Percentiles rank a stretch among this genome's conserved stretches.
phyloP scores from a whole-genome alignment of 30 jellyfish, hydroid and myxozoan species.

The Mastigias papua region DNA sequence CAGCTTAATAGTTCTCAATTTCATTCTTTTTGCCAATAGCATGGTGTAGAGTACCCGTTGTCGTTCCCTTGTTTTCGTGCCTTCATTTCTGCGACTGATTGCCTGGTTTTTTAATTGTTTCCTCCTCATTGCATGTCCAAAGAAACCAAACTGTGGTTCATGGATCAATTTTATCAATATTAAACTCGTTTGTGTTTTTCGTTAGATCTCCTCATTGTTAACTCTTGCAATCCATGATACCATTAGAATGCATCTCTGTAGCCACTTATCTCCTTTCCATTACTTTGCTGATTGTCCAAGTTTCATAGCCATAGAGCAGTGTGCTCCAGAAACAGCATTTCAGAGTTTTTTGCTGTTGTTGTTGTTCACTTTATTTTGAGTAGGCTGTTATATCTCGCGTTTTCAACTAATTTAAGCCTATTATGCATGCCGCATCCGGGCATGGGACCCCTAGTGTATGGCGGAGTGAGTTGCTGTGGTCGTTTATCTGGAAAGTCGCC shows the following conservation, averaged over 20 bases:
- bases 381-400: too few species aligned
- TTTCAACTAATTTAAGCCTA: too few species aligned
- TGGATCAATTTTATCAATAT: not conserved
- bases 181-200: constrained; percentile 1
- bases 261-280: constrained; percentile 27
- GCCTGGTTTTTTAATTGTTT: not conserved
- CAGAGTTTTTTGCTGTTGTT: too few species aligned
- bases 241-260: not conserved
- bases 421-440: too few species aligned
- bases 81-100: constrained; percentile 1
- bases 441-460: too few species aligned
- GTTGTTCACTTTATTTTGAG: too few species aligned
- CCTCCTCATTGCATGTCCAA: too few species aligned
- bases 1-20: too few species aligned
- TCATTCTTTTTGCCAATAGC: not conserved
- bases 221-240: constrained; percentile 18
- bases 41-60: constrained; percentile 16
- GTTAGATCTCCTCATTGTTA: constrained; percentile 4
- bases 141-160: not conserved
- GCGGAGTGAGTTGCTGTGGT: too few species aligned
- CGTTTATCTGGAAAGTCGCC: too few species aligned
- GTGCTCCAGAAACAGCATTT: constrained; percentile 27
- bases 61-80: constrained; percentile 17
- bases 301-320: constrained; percentile 40
- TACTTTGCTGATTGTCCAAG: constrained; percentile 49